A percentile compares a stretch with the other conserved stretches of the same genome.
phyloP scores from a whole-genome alignment of 1,140 invertebrate species.

The Drosophila sp. region DNA sequence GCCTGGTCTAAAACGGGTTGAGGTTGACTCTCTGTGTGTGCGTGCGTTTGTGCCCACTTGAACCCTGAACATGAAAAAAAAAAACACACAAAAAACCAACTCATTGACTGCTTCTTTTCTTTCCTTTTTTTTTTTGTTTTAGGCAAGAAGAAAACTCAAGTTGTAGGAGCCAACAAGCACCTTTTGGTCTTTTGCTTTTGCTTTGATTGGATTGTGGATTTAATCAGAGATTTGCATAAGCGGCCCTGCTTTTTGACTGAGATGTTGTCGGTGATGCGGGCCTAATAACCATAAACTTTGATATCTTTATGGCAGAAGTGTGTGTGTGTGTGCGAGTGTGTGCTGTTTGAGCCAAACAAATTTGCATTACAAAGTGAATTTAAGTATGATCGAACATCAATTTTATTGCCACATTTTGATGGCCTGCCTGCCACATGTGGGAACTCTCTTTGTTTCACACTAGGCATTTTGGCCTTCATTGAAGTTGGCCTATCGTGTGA shows the following conservation, averaged over 20 bases:
- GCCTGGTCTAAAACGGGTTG: conserved; percentile 33
- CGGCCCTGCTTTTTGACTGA: conserved; percentile 31
- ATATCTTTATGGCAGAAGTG: conserved; percentile 73
- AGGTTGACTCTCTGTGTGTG: conserved; percentile 11
- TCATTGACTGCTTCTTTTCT: conserved; percentile 61
- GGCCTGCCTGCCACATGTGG: conserved; percentile 6
- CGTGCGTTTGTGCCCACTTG: conserved; percentile 24
- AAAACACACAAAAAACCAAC: conserved; percentile 19
- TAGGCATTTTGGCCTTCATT: conserved; percentile 52
- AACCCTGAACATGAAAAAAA: conserved; percentile 75
- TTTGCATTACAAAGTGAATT: conserved; percentile 78
- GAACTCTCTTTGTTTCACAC: conserved; percentile 26
- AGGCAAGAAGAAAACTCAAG: not conserved
- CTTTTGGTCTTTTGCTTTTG: conserved; percentile 22
- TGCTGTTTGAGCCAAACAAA: conserved; percentile 36
- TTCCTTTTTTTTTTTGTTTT: not conserved
- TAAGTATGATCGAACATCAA: conserved; percentile 70
- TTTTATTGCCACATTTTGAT: conserved; percentile 69
- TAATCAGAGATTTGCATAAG: conserved; percentile 61
- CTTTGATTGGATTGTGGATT: conserved; percentile 30
- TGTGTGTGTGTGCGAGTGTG: conserved; percentile 24
- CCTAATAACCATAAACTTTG: conserved; percentile 74
- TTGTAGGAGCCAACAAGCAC: conserved; percentile 1
- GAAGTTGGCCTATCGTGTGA: conserved; percentile 45
- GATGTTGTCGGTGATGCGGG: conserved; percentile 46